These are phyloP conservation scores for Hyperoplus immaculatus DNA, from an alignment of 2,797 vertebrate species.

Conservation along the genomic window DNA sequence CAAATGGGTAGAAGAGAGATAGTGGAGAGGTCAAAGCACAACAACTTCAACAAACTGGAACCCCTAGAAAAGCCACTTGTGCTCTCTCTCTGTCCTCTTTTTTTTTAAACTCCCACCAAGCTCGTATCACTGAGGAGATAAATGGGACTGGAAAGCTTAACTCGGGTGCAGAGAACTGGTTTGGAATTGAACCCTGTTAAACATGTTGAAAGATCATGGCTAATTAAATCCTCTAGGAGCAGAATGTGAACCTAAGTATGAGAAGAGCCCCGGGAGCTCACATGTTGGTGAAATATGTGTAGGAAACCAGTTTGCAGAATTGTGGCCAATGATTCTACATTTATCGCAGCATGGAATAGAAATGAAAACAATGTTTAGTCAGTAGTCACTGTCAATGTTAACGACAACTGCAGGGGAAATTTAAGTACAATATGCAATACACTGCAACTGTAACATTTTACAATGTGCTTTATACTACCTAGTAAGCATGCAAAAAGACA, in stretches of 20 bases:
- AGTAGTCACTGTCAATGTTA: background rate
- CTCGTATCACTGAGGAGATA: slow-evolving; percentile 40
- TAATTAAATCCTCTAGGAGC: background rate
- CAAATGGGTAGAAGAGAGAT: slow-evolving; percentile 37
- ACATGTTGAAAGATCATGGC: background rate
- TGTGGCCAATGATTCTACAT: background rate
- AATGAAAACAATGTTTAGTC: background rate
- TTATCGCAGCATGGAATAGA: background rate
- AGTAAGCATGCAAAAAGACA: background rate
- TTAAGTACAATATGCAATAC: background rate
- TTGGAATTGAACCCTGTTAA: background rate
- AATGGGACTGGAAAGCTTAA: slow-evolving; percentile 24
- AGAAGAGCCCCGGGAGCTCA: background rate
- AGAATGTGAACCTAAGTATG: background rate
- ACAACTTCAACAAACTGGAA: slow-evolving; percentile 51
- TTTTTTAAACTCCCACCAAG: background rate
- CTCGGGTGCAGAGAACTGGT: background rate
- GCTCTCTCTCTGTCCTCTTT: slow-evolving; percentile 25
- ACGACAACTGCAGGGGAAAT: background rate
- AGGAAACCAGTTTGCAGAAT: background rate
- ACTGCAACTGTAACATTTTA: background rate
- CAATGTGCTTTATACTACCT: background rate
- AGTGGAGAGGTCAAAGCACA: slow-evolving; percentile 42
- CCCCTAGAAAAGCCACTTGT: slow-evolving; percentile 39
- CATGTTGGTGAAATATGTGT: background rate